Conservation (phyloP, 2,113 vertebrate genomes). For the Apteryx owenii region DNA sequence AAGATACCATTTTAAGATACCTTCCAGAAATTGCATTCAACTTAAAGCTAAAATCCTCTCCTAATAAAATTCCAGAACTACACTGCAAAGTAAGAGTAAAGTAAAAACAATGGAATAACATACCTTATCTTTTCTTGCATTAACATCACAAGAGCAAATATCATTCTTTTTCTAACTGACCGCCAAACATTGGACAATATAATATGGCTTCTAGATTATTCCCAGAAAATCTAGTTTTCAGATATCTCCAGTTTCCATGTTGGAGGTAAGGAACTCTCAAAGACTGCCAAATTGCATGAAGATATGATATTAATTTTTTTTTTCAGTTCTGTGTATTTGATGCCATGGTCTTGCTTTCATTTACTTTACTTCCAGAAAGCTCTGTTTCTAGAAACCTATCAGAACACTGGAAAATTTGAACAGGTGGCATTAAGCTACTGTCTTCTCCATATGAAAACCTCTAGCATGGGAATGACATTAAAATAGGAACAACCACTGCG, state of each 20-base stretch:
- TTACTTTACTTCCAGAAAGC: not conserved
- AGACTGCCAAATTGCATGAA: not conserved
- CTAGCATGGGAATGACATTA: not conserved
- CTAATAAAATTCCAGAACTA: not conserved
- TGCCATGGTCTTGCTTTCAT: not conserved
- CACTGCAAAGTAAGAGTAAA: not conserved
- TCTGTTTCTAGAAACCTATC: not conserved
- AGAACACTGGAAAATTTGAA: not conserved
- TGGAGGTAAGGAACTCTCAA: not conserved
- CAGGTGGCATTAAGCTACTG: not conserved
- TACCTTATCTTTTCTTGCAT: not conserved
- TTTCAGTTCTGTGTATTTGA: not conserved
- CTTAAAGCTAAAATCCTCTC: not conserved
- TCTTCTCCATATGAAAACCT: not conserved
- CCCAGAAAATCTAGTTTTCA: not conserved
- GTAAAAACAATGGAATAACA: not conserved
- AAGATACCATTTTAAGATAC: not conserved
- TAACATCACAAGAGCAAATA: not conserved
- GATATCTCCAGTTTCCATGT: not conserved
- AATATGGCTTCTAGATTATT: not conserved
- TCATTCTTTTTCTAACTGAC: not conserved
- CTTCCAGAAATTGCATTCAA: not conserved
- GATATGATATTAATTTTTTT: not conserved
- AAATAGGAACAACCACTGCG: not conserved
- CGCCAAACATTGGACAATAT: not conserved